phyloP scores from a whole-genome alignment of 2,113 vertebrate genomes.

The Tupaia tana region DNA sequence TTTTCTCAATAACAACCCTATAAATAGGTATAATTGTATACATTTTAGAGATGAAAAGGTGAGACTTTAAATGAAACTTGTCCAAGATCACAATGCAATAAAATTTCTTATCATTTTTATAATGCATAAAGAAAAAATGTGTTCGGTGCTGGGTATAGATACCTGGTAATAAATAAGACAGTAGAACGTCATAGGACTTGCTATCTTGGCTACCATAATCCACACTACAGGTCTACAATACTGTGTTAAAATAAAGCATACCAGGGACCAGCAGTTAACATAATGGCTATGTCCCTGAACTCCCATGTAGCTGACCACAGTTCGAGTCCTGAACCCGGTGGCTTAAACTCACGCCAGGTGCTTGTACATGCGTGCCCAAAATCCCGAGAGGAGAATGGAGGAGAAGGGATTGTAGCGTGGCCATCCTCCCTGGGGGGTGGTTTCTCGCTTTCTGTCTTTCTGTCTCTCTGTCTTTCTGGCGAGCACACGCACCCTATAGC shows the following conservation, averaged over 20 bases:
- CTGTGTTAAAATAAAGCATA: constrained; percentile 39
- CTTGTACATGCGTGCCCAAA: too few species aligned
- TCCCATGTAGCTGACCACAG: too few species aligned
- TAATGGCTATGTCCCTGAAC: too few species aligned
- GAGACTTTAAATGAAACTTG: not conserved
- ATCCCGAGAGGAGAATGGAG: too few species aligned
- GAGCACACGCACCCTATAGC: too few species aligned
- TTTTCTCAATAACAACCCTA: not conserved
- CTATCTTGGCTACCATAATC: not conserved
- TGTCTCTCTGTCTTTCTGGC: too few species aligned
- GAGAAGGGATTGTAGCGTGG: too few species aligned
- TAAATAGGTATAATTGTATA: not conserved
- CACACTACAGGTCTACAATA: not conserved
- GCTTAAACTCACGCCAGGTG: too few species aligned
- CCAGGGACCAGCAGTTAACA: not conserved
- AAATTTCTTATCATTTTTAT: not conserved
- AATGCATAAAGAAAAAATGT: not conserved
- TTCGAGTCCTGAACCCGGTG: too few species aligned
- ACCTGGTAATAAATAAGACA: not conserved
- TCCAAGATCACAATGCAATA: not conserved
- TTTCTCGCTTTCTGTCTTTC: too few species aligned
- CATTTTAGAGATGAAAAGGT: not conserved
- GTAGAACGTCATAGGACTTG: not conserved
- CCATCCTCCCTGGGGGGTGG: too few species aligned
- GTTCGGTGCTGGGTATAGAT: not conserved